phyloP scores from a whole-genome alignment of 53 echinoderm and acorn worm species.

The Paelopatides confundens region DNA sequence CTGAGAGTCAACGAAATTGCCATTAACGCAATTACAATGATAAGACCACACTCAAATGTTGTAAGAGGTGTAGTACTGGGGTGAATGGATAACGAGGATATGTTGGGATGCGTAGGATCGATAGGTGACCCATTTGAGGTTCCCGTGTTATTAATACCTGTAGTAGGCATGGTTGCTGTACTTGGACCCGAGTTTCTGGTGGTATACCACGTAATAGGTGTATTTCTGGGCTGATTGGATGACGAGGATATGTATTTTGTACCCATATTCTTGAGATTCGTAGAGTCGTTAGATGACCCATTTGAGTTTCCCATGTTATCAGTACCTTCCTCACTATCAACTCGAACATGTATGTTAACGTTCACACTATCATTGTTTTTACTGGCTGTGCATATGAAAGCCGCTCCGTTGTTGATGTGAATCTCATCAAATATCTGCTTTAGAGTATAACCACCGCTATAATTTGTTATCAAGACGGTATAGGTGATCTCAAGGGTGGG shows the following conservation, averaged over 20 bases:
- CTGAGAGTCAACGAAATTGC: neutral
- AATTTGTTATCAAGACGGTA: neutral
- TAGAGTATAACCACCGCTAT: neutral
- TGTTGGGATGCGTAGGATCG: too few species aligned
- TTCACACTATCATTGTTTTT: constrained; percentile 16
- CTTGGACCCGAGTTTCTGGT: neutral
- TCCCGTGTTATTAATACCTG: neutral
- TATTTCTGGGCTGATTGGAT: neutral
- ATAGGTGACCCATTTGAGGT: too few species aligned
- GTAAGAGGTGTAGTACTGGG: too few species aligned
- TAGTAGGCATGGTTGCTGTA: neutral
- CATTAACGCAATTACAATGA: neutral
- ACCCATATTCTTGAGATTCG: too few species aligned
- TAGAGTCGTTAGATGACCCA: too few species aligned
- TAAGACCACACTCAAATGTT: too few species aligned
- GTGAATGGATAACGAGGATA: too few species aligned
- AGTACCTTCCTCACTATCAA: neutral
- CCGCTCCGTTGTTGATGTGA: neutral
- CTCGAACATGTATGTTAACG: constrained; percentile 7
- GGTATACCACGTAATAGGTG: neutral
- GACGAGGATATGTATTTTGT: neutral
- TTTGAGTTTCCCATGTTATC: neutral
- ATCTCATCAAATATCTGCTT: neutral
- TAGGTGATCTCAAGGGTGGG: constrained; percentile 5
- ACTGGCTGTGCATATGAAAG: constrained; percentile 35